phyloP scores from a whole-genome alignment of 2,888 invertebrate species.

The Girardia tigrina region DNA sequence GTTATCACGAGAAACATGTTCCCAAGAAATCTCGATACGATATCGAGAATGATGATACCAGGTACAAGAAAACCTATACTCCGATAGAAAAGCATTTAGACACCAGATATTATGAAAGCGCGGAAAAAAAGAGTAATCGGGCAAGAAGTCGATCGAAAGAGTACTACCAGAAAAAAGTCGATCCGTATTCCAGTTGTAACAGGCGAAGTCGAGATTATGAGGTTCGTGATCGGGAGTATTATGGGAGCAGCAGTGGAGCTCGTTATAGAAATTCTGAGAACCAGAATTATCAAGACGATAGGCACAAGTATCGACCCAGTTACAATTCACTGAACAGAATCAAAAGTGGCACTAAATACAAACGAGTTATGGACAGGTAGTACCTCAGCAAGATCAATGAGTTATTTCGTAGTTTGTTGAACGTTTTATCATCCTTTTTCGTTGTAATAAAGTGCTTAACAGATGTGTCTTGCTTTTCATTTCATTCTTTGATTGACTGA shows the following conservation, averaged over 20 bases:
- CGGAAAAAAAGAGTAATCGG: not conserved
- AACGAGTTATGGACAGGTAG: not conserved
- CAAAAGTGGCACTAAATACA: not conserved
- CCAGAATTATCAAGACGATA: not conserved
- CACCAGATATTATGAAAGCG: not conserved
- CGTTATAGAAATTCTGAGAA: not conserved
- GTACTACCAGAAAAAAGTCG: not conserved
- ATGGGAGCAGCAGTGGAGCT: not conserved
- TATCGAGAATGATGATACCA: not conserved
- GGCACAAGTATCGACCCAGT: not conserved
- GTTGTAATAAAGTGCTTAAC: not conserved
- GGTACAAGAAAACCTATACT: not conserved
- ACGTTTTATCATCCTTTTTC: not conserved
- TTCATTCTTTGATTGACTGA: not conserved
- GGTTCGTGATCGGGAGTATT: not conserved
- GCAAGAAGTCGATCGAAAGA: constrained; percentile 8
- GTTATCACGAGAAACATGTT: not conserved
- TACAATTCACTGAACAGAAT: not conserved
- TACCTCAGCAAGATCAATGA: not conserved
- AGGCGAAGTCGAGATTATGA: not conserved
- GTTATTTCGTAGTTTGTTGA: not conserved
- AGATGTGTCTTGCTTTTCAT: not conserved
- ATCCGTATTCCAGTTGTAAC: not conserved
- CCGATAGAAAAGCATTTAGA: not conserved
- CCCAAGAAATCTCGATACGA: not conserved